These are phyloP conservation scores for Enteromius radiatus DNA, from an alignment of 2,797 vertebrate genomes.

Conservation along the genomic window DNA sequence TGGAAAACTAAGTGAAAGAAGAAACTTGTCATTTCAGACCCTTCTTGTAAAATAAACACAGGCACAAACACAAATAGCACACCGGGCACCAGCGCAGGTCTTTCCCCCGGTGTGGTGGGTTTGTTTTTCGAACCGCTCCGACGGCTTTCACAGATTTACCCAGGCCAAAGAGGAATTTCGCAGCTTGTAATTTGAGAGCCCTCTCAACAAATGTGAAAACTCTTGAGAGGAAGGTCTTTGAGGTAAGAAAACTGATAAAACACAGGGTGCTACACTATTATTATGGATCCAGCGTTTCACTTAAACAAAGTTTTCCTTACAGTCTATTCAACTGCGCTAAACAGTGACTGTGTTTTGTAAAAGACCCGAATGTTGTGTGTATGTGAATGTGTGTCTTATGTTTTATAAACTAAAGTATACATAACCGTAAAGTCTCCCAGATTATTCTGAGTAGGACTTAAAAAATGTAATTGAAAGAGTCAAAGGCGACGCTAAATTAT, in stretches of 20 bases:
- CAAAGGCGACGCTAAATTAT: background rate
- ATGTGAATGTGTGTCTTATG: background rate
- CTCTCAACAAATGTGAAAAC: constrained; percentile 68
- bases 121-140: constrained; percentile 78
- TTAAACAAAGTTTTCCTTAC: background rate
- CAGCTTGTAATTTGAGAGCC: constrained; percentile 76
- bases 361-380: background rate
- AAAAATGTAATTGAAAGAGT: background rate
- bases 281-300: background rate
- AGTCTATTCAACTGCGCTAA: background rate
- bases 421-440: background rate
- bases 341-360: background rate
- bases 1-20: constrained; percentile 53
- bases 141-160: constrained; percentile 82
- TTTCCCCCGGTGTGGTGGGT: constrained; percentile 68
- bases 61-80: constrained; percentile 47
- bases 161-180: constrained; percentile 76
- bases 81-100: constrained; percentile 42
- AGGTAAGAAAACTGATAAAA: constrained; percentile 56
- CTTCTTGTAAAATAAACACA: constrained; percentile 49
- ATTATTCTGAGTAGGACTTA: background rate
- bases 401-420: background rate
- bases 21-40: constrained; percentile 47
- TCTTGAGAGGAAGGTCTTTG: constrained; percentile 69
- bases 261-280: background rate